Evolutionary conservation across 2,113 vertebrate species (phyloP), one percentile per base, ranked within the genome.

Genomic region (Salvelinus sp.): DNA sequence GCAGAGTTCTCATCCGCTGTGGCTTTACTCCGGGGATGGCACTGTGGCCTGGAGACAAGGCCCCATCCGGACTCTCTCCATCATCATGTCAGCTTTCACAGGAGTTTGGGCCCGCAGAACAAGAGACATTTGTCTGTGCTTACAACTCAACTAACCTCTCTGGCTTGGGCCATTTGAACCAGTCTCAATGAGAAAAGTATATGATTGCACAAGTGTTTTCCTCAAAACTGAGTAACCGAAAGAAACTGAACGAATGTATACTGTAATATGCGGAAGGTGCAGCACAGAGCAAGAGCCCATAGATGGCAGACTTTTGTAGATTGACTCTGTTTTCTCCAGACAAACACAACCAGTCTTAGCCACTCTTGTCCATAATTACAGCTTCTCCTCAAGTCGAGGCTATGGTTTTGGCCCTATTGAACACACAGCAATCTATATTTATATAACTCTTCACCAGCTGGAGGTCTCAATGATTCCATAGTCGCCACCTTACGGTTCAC

Each of bases 401-500:
- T 89, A 92, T 90, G 80, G 86, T 92, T 92, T 89, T 88, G 76
- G 47, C 76, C 73, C 79, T 79, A 83, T 75, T 83, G 88, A 86
- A 85, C 78, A 78, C 73, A 79, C 77, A 81, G 82, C 83, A 89
- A 89, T 91, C 87, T 90, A 91, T 92, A 91, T 91, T 92, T 89
- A 89, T 91, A 89, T 83, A 83, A 76, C 81, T 75, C 75, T 87
- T 89, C 83, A 90, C 75, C 84, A 86, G 87, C 81, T 69, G 80
- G 84, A 87, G 28, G 72, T 88, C 74, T 79, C 82, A 82, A 91
- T 87, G 78, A 90, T 88, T 85, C 83, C 86, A 70, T 75, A 75
- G 60, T 67, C 78, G 79, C 79, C 80, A 76, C 67, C 76, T 84
- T 75, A 74, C 69, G 84, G 79, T 88, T 86, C 81, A 87, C 23